These are phyloP conservation scores for Leptinotarsa defecta DNA, from an alignment of 1,140 invertebrate species.

Conservation along the genomic window DNA sequence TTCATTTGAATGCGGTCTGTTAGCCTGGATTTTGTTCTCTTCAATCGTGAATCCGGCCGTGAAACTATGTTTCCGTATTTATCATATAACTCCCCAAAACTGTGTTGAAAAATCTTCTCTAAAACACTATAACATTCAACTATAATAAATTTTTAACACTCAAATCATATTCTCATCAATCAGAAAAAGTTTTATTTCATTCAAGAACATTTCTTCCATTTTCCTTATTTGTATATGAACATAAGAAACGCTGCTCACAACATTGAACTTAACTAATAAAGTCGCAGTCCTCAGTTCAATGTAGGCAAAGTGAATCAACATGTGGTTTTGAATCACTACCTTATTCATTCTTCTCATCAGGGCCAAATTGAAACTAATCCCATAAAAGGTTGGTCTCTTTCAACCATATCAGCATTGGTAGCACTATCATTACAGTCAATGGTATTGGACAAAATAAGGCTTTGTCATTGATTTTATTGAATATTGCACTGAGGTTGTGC, in stretches of 20 bases:
- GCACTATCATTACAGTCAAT: neutral
- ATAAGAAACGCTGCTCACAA: neutral
- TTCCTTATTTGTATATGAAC: neutral
- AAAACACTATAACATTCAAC: too few species aligned
- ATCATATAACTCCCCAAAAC: too few species aligned
- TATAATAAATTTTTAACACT: too few species aligned
- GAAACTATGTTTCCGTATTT: too few species aligned
- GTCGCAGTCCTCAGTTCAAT: neutral
- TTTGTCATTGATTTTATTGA: conserved; percentile 16
- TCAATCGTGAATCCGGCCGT: too few species aligned
- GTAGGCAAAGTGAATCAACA: neutral
- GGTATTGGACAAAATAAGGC: conserved; percentile 10
- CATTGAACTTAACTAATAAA: conserved; percentile 1
- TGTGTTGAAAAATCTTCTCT: too few species aligned
- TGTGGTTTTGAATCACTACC: conserved; percentile 12
- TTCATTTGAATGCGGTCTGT: too few species aligned
- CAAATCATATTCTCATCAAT: too few species aligned
- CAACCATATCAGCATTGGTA: neutral
- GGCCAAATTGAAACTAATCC: neutral
- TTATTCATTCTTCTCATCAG: conserved; percentile 1
- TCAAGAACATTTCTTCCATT: too few species aligned
- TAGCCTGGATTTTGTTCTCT: too few species aligned
- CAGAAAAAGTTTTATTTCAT: too few species aligned
- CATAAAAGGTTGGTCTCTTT: conserved; percentile 12
- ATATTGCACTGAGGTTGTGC: conserved; percentile 9